These are phyloP conservation scores for Anolis apletophallus DNA, from an alignment of 2,797 vertebrate species.

Conservation along the genomic window DNA sequence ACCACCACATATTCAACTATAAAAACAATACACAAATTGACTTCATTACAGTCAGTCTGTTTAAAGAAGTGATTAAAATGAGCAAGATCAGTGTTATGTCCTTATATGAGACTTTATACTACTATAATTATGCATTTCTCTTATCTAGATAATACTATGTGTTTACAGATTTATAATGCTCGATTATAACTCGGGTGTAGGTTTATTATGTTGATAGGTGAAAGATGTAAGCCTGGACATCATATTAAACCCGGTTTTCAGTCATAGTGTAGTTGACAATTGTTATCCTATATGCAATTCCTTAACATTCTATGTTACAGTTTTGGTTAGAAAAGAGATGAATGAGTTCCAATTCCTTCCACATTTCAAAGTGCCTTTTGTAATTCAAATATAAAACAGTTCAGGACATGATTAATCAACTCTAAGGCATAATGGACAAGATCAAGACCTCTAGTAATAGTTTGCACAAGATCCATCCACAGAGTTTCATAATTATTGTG, in stretches of 20 bases:
- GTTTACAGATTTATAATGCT: neutral
- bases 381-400: slow-evolving; percentile 35
- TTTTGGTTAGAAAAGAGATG: slow-evolving; percentile 1
- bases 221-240: neutral
- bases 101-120: neutral
- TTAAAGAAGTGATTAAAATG: neutral
- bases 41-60: too few species aligned
- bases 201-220: neutral
- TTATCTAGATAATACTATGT: neutral
- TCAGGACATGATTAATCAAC: slow-evolving; percentile 37
- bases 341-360: neutral
- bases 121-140: neutral
- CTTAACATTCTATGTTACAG: neutral
- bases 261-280: slow-evolving; percentile 2
- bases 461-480: neutral
- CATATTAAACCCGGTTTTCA: neutral
- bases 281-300: neutral
- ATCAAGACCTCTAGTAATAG: slow-evolving; percentile 47
- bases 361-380: slow-evolving; percentile 13
- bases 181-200: neutral
- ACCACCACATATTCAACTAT: too few species aligned
- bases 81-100: neutral
- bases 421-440: slow-evolving; percentile 42
- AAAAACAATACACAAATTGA: too few species aligned
- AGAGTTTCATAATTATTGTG: neutral